Base-by-base conservation (phyloP, 1,140 invertebrate species). In the Hestina assimilis region DNA sequence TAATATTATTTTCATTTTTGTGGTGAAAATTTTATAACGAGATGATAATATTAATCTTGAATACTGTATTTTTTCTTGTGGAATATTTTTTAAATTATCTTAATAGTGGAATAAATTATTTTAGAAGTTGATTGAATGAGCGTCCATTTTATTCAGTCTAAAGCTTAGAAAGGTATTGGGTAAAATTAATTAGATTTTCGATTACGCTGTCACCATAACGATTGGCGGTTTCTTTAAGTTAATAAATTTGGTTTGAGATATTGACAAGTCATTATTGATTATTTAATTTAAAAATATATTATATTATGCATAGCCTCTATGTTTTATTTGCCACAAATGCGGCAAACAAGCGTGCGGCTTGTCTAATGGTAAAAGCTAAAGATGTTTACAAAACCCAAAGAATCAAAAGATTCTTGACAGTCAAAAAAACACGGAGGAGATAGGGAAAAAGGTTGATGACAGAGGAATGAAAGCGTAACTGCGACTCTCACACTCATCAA, bases 181-280 rank as follows among this genome's bases (percentile, higher is more conserved):
- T 31, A 52, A 61, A 66, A 66, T 61, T 66, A 56, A 66, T 66
- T 58, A 61, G 50, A 66, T 66, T 57, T 52, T 48, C 63, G 48
- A 58, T 58, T 48, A 58, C 14, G 42, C 33, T 57, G 54, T 53
- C 48, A 56, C 17, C 45, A 48, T 24, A 17, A 33, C 31, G 50
- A 65, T 65, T 56, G 57, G 52, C 52, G 43, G 43, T 15, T 53
- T 57, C 43, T 59, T 59, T 60, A 23, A n/a, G 21, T 15, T 47
- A 40, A 50, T 38, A 50, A 50, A 40, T 50, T 40, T 40, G 24
- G 17, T 50, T 52, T 52, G 15, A 51, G 33, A n/a, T n/a, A n/a
- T n/a, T n/a, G n/a, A 40, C 20, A 33, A 21, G 26, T 38, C 15
- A 17, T 38, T 19, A 19, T 4, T 17, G 33, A n/a, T n/a, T n/a